phyloP scores from a whole-genome alignment of 2,113 vertebrate genomes.

The Trichomycterus rosablanca region DNA sequence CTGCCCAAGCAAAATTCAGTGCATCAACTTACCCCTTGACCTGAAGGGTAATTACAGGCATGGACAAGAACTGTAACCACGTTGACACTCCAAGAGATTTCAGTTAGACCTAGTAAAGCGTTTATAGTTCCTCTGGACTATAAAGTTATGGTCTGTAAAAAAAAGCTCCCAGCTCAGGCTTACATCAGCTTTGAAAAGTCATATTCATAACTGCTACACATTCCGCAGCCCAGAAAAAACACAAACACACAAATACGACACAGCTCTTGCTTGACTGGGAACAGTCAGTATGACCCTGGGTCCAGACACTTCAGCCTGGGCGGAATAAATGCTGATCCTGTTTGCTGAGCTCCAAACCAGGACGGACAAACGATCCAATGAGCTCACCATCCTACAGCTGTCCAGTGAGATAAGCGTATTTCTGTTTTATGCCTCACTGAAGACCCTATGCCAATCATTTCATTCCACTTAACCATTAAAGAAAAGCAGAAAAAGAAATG shows the following conservation, averaged over 20 bases:
- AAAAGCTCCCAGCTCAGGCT: conserved; percentile 17
- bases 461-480: background rate
- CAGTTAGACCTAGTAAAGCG: conserved; percentile 45
- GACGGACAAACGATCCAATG: conserved; percentile 4
- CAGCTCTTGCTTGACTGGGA: conserved; percentile 9
- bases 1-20: conserved; percentile 17
- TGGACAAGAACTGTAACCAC: conserved; percentile 15
- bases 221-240: conserved; percentile 30
- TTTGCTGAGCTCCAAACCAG: background rate
- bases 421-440: background rate
- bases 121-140: conserved; percentile 49
- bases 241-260: conserved; percentile 23
- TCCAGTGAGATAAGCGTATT: background rate
- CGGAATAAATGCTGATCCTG: no score
- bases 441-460: background rate
- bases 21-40: conserved; percentile 44
- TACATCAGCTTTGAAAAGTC: conserved; percentile 19
- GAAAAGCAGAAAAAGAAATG: background rate
- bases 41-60: conserved; percentile 45
- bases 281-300: conserved; percentile 4
- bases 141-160: conserved; percentile 39
- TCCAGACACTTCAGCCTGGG: conserved; percentile 3
- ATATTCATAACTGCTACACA: conserved; percentile 17
- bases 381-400: conserved; percentile 10
- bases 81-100: conserved; percentile 17